A percentile compares a stretch with the other conserved stretches of the same genome.
These are phyloP conservation scores for Pandemis cinnamomeana DNA, from an alignment of 2,888 invertebrate genomes.

Conservation along the genomic window DNA sequence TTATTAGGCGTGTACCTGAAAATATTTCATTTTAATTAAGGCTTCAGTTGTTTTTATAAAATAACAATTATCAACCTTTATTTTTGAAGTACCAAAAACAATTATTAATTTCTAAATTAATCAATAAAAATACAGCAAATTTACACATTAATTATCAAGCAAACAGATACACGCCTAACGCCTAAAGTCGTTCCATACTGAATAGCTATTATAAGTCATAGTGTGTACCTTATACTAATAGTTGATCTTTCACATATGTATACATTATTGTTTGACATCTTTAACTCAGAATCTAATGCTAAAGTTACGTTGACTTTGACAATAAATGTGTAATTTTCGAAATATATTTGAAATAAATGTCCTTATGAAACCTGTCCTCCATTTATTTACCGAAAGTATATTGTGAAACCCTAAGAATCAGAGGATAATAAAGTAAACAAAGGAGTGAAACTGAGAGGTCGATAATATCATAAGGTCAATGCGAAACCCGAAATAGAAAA, in stretches of 20 bases:
- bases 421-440: background rate
- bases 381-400: constrained; percentile 43
- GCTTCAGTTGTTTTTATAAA: too few species aligned
- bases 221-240: constrained; percentile 37
- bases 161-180: constrained; percentile 13
- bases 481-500: constrained; percentile 1
- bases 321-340: constrained; percentile 82
- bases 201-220: constrained; percentile 23
- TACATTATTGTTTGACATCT: constrained; percentile 51
- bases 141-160: background rate
- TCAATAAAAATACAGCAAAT: background rate
- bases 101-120: background rate
- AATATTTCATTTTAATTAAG: background rate
- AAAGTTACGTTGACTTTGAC: constrained; percentile 83
- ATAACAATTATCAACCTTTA: too few species aligned
- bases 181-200: constrained; percentile 2
- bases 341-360: constrained; percentile 70
- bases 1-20: constrained; percentile 13
- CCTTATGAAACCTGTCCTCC: constrained; percentile 55
- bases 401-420: background rate
- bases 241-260: constrained; percentile 52
- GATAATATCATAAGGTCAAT: background rate
- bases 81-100: background rate
- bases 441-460: background rate
- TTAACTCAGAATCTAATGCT: constrained; percentile 68